Conservation (phyloP, 2,888 invertebrate genomes). For the Silvanus unidentatus region DNA sequence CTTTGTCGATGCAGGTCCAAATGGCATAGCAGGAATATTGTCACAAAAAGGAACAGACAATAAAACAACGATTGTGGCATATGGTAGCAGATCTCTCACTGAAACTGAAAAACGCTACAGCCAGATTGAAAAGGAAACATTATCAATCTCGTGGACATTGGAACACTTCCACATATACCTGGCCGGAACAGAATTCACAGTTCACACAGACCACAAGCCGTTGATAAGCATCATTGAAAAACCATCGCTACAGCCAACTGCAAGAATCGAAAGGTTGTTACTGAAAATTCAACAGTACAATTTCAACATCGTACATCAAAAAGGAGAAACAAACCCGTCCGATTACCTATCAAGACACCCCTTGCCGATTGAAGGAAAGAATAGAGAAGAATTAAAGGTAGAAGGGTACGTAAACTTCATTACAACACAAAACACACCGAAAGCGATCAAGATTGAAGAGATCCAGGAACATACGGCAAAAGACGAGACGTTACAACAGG, state of each 20-base stretch:
- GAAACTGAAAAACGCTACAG: conserved; percentile 6
- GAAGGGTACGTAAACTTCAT: conserved; percentile 5
- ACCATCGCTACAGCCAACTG: conserved; percentile 6
- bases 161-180: conserved; percentile 11
- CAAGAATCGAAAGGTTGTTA: conserved; percentile 8
- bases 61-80: conserved; percentile 3
- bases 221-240: conserved; percentile 5
- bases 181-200: conserved; percentile 4
- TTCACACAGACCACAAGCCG: conserved; percentile 9
- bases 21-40: background rate
- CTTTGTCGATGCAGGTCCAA: conserved; percentile 2
- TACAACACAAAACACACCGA: conserved; percentile 1
- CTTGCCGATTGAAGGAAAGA: background rate
- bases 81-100: conserved; percentile 6
- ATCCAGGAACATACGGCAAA: conserved; percentile 1
- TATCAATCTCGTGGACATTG: conserved; percentile 8
- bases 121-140: conserved; percentile 8
- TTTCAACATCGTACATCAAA: conserved; percentile 6
- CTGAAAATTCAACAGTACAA: conserved; percentile 9
- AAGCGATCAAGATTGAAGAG: conserved; percentile 2
- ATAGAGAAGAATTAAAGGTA: background rate
- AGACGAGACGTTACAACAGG: background rate
- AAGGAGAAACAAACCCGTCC: conserved; percentile 5
- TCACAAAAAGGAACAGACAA: conserved; percentile 1
- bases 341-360: conserved; percentile 3